These are phyloP conservation scores for Meghimatium bilineatum DNA, from an alignment of 2,888 invertebrate species.

Conservation along the genomic window DNA sequence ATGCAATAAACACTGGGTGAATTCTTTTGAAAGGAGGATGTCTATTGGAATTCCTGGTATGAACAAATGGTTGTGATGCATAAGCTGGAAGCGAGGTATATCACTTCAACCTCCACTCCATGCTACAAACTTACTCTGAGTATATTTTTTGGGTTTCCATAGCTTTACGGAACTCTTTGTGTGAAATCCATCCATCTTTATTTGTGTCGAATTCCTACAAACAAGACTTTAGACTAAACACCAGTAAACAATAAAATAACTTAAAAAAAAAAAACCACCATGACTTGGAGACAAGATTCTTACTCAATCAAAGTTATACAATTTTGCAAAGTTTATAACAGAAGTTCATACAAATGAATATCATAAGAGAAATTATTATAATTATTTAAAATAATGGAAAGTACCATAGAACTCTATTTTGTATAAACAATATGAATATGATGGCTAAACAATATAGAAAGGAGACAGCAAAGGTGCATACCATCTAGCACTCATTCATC, in stretches of 20 bases:
- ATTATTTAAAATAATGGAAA: no score
- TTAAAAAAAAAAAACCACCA: not conserved
- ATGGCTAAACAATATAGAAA: no score
- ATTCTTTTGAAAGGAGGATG: no score
- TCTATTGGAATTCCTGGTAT: not conserved
- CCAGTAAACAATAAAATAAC: not conserved
- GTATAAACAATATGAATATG: no score
- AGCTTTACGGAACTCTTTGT: constrained; percentile 98
- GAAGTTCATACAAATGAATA: not conserved
- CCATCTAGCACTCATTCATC: no score
- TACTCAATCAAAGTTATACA: not conserved
- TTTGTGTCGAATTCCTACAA: constrained; percentile 86
- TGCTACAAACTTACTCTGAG: constrained; percentile 79
- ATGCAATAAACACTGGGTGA: not conserved
- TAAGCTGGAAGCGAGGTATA: no score
- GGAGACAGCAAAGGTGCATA: no score
- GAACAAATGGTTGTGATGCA: not conserved
- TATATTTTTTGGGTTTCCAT: constrained; percentile 99
- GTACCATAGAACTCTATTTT: no score
- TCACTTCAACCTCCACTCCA: constrained; percentile 43
- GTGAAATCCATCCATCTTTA: constrained; percentile 97
- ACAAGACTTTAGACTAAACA: constrained; percentile 34
- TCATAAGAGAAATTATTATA: no score
- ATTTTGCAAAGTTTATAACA: not conserved
- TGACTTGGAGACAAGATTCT: constrained; percentile 13